These are phyloP conservation scores for Campopleginae sp. DNA, from an alignment of 2,888 invertebrate species.

Conservation along the genomic window DNA sequence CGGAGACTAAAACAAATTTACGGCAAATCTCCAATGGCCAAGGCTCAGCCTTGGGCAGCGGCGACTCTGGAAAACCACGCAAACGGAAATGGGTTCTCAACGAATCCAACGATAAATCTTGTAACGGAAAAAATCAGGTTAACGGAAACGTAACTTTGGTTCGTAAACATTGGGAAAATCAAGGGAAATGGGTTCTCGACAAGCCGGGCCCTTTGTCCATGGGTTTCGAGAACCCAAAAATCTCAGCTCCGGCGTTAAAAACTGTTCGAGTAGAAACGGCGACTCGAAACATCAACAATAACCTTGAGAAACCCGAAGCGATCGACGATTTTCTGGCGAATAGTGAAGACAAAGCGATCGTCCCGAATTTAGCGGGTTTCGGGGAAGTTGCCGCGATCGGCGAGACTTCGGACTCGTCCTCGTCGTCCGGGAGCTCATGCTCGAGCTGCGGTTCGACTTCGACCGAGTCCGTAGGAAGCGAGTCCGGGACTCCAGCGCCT, in stretches of 20 bases:
- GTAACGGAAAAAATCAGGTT: not conserved
- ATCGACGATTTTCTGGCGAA: not conserved
- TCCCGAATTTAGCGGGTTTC: not conserved
- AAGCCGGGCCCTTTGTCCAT: not conserved
- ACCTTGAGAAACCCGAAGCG: slow-evolving; percentile 24
- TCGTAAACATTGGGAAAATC: slow-evolving; percentile 29
- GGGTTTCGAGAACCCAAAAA: not conserved
- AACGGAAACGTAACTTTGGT: slow-evolving; percentile 28
- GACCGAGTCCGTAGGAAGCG: not conserved
- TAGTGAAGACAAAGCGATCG: not conserved
- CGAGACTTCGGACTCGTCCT: slow-evolving; percentile 20
- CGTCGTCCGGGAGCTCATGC: slow-evolving; percentile 1
- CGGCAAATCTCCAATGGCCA: not conserved
- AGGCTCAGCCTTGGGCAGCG: not conserved
- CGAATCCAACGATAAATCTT: not conserved
- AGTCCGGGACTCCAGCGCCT: not conserved
- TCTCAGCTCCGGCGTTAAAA: not conserved
- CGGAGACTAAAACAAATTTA: not conserved
- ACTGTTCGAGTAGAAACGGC: not conserved
- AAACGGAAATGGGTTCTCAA: slow-evolving; percentile 38
- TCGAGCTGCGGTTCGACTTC: not conserved
- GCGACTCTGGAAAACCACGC: not conserved
- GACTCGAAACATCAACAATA: slow-evolving; percentile 8
- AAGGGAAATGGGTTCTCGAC: slow-evolving; percentile 1
- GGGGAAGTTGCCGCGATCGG: slow-evolving; percentile 6